Evolutionary conservation across 2,113 vertebrate species (phyloP), one percentile per base, ranked within the genome.

Genomic region (Physeter macrocephalus): DNA sequence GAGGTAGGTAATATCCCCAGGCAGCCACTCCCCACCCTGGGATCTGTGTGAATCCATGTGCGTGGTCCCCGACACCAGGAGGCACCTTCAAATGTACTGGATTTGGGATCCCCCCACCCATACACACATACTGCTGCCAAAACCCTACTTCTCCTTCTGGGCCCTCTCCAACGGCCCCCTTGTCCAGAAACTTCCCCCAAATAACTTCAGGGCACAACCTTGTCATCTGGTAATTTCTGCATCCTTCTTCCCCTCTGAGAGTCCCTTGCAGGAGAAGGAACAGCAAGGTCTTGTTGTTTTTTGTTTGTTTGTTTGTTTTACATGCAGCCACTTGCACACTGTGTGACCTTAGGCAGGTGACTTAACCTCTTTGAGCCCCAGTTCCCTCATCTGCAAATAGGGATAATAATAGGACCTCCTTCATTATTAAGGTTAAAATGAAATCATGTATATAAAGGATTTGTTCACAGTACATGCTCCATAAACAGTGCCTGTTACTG

Each of bases 1-100:
- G 8, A 0, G 2, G 36, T 17, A 31, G 12, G 1, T 2, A 1
- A 20, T 15, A 34, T 15, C 11, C 61, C 21, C 75, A 27, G 46
- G 75, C 4, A 11, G 81, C 54, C 39, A 9, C 18, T 36, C 71
- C 52, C 52, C 62, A 49, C 34, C 25, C 41, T 41, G 36, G 59
- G 27, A 39, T 41, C 78, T 46, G 12, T 17, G 36, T 39, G 31
- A 10, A 0, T 36, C 20, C 20, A 1, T 39, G 59, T 29, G 31
- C 25, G 1, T 9, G 7, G 34, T 18, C 46, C 62, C 64, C 61
- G 5, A 29, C 27, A 31, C 43, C 74, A 39, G 0, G 1, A 83
- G 41, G 34, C 27, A 43, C 46, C 67, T 62, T 41, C 72, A 31
- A 10, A 75, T 13, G 7, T 27, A 15, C 36, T 49, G 2, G 0